phyloP scores from a whole-genome alignment of 2,113 vertebrate genomes.

The Bujurquina vittata region DNA sequence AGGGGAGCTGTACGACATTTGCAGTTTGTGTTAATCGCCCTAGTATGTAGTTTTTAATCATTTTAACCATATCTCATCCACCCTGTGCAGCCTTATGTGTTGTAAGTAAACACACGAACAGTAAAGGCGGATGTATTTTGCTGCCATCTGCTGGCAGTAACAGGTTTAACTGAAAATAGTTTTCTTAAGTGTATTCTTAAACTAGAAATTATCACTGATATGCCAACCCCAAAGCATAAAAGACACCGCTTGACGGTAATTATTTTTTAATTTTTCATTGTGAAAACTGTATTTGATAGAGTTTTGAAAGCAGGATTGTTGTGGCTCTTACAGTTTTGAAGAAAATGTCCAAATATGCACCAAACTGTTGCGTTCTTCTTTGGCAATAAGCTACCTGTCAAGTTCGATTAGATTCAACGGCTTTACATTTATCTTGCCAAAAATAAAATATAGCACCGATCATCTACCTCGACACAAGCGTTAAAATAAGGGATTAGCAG shows the following conservation, averaged over 20 bases:
- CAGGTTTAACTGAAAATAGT: background rate
- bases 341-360: background rate
- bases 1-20: background rate
- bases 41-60: background rate
- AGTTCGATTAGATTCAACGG: background rate
- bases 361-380: background rate
- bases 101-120: slow-evolving; percentile 4
- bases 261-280: background rate
- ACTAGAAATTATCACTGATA: background rate
- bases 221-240: background rate
- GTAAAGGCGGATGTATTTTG: background rate
- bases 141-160: background rate
- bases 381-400: background rate
- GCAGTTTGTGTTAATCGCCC: background rate
- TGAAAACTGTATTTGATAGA: background rate
- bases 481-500: background rate
- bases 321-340: background rate
- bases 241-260: background rate
- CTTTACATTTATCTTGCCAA: background rate
- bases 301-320: background rate
- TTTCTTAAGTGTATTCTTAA: background rate
- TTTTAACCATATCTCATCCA: background rate
- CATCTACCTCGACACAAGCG: background rate
- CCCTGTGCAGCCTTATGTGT: slow-evolving; percentile 1
- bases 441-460: background rate